phyloP scores from a whole-genome alignment of 2,888 invertebrate species.

The Corythucha ciliata region DNA sequence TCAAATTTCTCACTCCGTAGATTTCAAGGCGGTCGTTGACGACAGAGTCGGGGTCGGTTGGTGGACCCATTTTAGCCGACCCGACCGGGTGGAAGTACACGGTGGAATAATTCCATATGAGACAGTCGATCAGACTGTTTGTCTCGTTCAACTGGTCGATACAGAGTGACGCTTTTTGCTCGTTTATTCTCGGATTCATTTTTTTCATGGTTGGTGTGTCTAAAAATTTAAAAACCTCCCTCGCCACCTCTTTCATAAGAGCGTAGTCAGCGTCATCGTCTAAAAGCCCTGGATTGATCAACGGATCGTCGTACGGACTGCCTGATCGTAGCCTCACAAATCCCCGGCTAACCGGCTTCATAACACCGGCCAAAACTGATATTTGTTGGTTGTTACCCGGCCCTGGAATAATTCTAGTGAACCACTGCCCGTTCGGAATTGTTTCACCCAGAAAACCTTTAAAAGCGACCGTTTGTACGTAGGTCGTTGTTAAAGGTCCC shows the following conservation, averaged over 20 bases:
- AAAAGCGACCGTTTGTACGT: too few relatives aligned
- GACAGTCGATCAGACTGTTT: conserved; percentile 80
- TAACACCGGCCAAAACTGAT: conserved; percentile 66
- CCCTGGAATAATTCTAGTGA: too few relatives aligned
- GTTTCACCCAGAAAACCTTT: too few relatives aligned
- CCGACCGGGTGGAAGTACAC: conserved; percentile 78
- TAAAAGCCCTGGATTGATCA: conserved; percentile 86
- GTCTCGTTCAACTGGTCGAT: conserved; percentile 58
- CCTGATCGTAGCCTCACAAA: conserved; percentile 68
- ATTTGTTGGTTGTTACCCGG: too few relatives aligned
- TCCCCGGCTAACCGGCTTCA: conserved; percentile 79
- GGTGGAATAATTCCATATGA: conserved; percentile 66
- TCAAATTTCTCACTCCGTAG: conserved; percentile 63
- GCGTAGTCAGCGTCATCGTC: conserved; percentile 71
- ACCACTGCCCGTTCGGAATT: too few relatives aligned
- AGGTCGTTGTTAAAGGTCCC: too few relatives aligned
- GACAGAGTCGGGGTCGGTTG: conserved; percentile 61
- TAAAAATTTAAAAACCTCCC: conserved; percentile 68
- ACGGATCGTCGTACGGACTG: conserved; percentile 72
- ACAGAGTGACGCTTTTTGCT: conserved; percentile 73
- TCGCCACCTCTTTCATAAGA: conserved; percentile 71
- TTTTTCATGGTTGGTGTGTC: conserved; percentile 68
- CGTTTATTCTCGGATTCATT: conserved; percentile 67
- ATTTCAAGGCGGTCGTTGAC: conserved; percentile 69
- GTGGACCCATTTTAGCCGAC: conserved; percentile 74